Percentiles rank a stretch among this genome's conserved stretches.
phyloP scores from a whole-genome alignment of 2,113 vertebrate genomes.

The Ia io region DNA sequence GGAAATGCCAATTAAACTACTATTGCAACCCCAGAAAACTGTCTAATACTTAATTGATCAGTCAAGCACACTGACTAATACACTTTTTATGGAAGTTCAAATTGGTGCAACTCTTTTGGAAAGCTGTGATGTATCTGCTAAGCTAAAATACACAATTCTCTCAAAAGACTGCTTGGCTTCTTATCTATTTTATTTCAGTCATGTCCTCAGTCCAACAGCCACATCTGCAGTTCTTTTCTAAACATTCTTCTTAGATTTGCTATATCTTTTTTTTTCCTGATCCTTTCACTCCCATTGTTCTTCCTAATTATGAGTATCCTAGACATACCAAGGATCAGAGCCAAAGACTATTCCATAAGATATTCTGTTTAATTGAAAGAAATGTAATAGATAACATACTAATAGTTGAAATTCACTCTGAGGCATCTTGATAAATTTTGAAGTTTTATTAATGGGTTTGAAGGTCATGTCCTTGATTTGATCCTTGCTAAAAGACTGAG shows the following conservation, averaged over 20 bases:
- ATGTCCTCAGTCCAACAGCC: neutral
- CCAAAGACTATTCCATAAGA: neutral
- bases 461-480: neutral
- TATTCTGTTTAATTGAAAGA: neutral
- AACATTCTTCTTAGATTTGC: neutral
- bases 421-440: neutral
- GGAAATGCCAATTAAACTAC: constrained; percentile 17
- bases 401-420: neutral
- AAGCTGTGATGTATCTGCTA: neutral
- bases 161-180: neutral
- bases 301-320: neutral
- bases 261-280: neutral
- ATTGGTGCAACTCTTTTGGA: neutral
- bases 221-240: neutral
- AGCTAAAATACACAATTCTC: neutral
- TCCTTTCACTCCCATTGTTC: neutral
- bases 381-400: neutral
- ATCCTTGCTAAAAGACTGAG: neutral
- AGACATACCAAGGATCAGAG: neutral
- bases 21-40: neutral
- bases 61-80: neutral
- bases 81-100: neutral
- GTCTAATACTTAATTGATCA: neutral
- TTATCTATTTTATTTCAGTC: neutral
- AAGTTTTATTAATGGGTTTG: neutral